These are phyloP conservation scores for Saguinus imperator DNA, from an alignment of 2,113 vertebrate species.

Conservation along the genomic window DNA sequence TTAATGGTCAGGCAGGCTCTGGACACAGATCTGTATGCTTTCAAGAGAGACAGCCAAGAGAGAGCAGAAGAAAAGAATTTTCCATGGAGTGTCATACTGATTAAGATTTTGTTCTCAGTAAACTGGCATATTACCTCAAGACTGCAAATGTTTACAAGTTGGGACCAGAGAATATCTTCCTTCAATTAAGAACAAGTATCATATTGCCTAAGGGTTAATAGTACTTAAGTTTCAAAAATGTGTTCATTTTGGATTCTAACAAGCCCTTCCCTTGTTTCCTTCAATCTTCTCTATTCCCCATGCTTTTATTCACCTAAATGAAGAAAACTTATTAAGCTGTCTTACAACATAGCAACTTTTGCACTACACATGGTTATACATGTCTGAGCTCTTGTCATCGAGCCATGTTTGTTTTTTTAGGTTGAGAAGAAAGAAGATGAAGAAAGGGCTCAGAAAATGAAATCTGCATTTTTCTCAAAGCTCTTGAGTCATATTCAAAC, in stretches of 20 bases:
- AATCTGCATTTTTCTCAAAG: not conserved
- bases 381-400: not conserved
- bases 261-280: not conserved
- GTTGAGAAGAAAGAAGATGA: not conserved
- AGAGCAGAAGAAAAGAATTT: conserved; percentile 55
- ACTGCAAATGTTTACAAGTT: not conserved
- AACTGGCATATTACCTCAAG: not conserved
- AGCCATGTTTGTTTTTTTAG: not conserved
- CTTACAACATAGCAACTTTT: not conserved
- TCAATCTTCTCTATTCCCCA: not conserved
- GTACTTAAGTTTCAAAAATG: not conserved
- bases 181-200: conserved; percentile 7
- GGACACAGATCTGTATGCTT: conserved; percentile 56
- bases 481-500: not conserved
- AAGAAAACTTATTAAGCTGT: not conserved
- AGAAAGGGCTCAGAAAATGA: not conserved
- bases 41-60: conserved; percentile 25
- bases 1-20: conserved; percentile 59
- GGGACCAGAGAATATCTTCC: not conserved
- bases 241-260: not conserved
- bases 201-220: not conserved
- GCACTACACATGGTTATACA: not conserved
- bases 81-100: conserved; percentile 2
- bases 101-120: not conserved
- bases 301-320: not conserved